Percentiles rank a stretch among this genome's conserved stretches.
Evolutionary conservation across 2,113 vertebrate genomes (phyloP).

Genomic region (Alectura lathami): DNA sequence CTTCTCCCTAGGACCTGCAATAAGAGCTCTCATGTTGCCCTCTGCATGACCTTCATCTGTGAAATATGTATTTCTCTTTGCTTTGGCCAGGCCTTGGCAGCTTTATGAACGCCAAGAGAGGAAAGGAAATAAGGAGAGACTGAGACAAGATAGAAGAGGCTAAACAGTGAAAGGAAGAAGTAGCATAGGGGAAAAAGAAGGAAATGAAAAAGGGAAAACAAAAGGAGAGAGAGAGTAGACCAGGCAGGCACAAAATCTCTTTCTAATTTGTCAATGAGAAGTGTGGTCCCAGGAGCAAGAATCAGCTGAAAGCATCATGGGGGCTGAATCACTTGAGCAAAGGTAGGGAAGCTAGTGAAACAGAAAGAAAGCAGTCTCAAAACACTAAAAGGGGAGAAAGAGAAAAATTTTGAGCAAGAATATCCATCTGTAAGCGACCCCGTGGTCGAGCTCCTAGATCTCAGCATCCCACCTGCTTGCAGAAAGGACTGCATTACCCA

Average conservation of each 20-base stretch:
- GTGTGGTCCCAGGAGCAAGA: background rate
- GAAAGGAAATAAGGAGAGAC: slow-evolving; percentile 42
- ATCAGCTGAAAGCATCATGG: background rate
- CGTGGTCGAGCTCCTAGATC: background rate
- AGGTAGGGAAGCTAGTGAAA: background rate
- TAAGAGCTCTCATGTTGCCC: slow-evolving; percentile 17
- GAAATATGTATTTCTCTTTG: slow-evolving; percentile 45
- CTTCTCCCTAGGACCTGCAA: background rate
- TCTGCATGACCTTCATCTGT: background rate
- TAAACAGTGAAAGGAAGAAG: slow-evolving; percentile 4
- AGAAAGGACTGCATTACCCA: background rate
- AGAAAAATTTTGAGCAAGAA: background rate
- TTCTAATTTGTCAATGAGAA: background rate
- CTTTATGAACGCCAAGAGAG: slow-evolving; percentile 56
- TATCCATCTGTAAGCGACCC: background rate
- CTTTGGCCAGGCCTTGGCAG: slow-evolving; percentile 46
- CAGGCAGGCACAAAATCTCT: background rate
- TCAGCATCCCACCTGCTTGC: background rate
- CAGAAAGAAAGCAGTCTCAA: background rate
- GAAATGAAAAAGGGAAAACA: slow-evolving; percentile 15
- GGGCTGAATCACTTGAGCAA: background rate
- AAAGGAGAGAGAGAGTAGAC: background rate
- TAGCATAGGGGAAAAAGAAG: background rate
- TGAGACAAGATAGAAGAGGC: slow-evolving; percentile 49
- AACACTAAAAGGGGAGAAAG: background rate